Conservation (phyloP, 2,113 vertebrate genomes). For the Promerops cafer region DNA sequence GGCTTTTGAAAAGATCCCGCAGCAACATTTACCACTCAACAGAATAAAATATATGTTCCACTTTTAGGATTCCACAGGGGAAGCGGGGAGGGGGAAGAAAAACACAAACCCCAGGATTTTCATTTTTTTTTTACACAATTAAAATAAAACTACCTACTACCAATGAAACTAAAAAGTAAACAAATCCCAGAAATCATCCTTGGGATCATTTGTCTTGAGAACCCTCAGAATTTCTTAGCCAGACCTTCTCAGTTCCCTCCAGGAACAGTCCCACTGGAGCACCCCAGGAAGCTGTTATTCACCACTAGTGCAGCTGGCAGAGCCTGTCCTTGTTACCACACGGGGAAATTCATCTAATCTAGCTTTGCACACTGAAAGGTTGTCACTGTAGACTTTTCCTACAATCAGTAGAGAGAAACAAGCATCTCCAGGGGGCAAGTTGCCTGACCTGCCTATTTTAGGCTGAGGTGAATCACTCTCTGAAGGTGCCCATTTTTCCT, state of each 20-base stretch:
- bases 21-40: background rate
- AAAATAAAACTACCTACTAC: background rate
- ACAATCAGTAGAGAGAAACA: background rate
- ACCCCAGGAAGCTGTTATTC: background rate
- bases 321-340: background rate
- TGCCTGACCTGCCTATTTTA: background rate
- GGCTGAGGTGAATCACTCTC: slow-evolving; percentile 4
- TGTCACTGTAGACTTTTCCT: background rate
- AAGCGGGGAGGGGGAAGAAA: too few relatives aligned
- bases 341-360: background rate
- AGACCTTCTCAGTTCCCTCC: background rate
- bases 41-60: background rate
- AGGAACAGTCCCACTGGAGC: background rate
- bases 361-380: background rate
- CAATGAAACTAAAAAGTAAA: background rate
- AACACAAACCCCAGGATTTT: background rate
- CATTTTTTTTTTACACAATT: background rate
- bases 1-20: background rate
- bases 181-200: background rate
- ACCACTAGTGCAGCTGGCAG: background rate
- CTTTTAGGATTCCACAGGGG: background rate
- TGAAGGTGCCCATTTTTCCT: background rate
- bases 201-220: background rate
- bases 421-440: background rate
- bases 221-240: background rate